Evolutionary conservation across 2,113 vertebrate species (phyloP).

Genomic region (Neogale vison): DNA sequence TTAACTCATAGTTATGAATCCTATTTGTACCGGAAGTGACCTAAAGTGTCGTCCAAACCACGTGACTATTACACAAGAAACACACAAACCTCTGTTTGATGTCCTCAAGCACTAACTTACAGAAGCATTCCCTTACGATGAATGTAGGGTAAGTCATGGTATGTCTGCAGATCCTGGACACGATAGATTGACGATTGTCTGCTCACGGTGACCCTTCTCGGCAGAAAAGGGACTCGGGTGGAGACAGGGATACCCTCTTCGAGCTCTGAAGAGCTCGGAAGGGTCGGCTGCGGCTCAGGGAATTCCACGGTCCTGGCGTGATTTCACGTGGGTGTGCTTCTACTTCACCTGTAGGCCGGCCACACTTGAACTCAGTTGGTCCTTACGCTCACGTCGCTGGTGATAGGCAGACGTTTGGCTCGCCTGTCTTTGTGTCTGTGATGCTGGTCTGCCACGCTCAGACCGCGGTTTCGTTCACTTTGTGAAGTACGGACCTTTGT

Average conservation of each 20-base stretch:
- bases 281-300: background rate
- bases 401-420: slow-evolving; percentile 51
- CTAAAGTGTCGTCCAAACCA: background rate
- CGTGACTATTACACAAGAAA: background rate
- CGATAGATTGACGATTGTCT: background rate
- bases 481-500: slow-evolving; percentile 16
- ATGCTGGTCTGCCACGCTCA: slow-evolving; percentile 49
- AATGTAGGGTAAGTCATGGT: background rate
- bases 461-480: background rate
- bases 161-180: background rate
- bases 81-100: background rate
- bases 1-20: background rate
- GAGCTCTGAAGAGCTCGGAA: background rate
- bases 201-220: background rate
- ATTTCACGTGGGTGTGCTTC: background rate
- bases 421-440: slow-evolving; percentile 69
- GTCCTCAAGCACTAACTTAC: background rate
- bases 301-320: background rate
- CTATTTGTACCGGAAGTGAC: background rate
- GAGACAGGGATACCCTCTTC: no score
- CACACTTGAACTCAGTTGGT: slow-evolving; percentile 62
- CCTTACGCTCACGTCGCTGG: slow-evolving; percentile 67
- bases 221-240: background rate
- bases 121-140: background rate
- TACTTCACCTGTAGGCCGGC: slow-evolving; percentile 38